phyloP scores from a whole-genome alignment of 2,888 invertebrate genomes.

The Stenchaetothrips biformis region DNA sequence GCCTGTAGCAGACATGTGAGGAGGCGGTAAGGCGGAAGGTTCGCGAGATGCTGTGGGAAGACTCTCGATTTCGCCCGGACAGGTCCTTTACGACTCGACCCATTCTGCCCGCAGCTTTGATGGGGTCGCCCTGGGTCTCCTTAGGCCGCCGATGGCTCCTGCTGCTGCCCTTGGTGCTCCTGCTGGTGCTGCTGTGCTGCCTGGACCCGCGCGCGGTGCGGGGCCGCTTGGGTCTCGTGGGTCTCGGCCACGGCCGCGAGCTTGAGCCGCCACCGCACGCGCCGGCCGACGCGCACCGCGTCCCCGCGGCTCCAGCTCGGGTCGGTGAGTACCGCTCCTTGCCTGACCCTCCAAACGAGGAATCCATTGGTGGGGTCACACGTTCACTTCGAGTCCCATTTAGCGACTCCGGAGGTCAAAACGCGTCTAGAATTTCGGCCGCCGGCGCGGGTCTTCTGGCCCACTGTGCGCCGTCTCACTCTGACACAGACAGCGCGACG shows the following conservation, averaged over 20 bases:
- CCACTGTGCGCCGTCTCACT: background rate
- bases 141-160: background rate
- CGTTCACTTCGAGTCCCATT: too few species aligned
- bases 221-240: conserved; percentile 2
- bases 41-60: too few species aligned
- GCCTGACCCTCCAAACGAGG: background rate
- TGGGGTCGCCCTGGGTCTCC: background rate
- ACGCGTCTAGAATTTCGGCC: too few species aligned
- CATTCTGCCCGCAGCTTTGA: background rate
- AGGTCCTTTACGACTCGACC: too few species aligned
- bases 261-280: background rate
- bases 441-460: too few species aligned
- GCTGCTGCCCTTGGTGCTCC: background rate
- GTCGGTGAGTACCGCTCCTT: too few species aligned
- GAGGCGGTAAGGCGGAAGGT: too few species aligned
- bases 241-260: background rate
- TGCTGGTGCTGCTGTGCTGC: conserved; percentile 2
- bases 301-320: background rate
- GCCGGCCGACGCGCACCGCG: background rate
- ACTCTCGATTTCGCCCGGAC: too few species aligned
- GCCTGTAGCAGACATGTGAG: too few species aligned
- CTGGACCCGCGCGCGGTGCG: conserved; percentile 2
- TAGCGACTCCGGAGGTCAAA: too few species aligned
- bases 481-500: background rate
- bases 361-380: too few species aligned